phyloP scores from a whole-genome alignment of 2,888 invertebrate species.

The Standfussiana lucernea region DNA sequence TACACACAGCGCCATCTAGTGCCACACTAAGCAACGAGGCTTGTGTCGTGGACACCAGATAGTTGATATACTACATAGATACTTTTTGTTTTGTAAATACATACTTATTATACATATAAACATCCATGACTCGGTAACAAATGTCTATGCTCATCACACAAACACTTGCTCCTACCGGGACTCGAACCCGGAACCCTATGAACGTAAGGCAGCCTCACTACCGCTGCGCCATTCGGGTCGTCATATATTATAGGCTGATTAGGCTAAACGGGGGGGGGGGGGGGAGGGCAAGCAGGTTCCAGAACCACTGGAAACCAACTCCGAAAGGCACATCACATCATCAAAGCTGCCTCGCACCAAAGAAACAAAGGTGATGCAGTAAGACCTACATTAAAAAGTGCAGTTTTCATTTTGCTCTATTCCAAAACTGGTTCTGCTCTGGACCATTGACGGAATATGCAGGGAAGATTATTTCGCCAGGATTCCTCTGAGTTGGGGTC shows the following conservation, averaged over 20 bases:
- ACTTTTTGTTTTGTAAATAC: no score
- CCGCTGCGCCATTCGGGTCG: no score
- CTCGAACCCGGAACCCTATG: no score
- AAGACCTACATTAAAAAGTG: background rate
- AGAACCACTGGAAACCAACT: background rate
- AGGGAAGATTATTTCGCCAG: background rate
- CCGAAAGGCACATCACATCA: background rate
- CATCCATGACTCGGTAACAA: no score
- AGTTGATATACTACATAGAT: no score
- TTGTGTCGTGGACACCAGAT: no score
- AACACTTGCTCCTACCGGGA: no score
- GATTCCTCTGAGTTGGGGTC: background rate
- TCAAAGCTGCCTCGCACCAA: background rate
- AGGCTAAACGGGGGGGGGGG: background rate
- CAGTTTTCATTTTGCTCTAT: background rate
- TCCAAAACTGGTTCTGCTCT: background rate
- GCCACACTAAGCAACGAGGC: no score
- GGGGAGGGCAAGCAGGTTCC: background rate
- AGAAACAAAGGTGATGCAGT: background rate
- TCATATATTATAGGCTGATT: background rate
- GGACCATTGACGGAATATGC: background rate
- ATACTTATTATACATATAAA: no score
- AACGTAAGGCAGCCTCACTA: no score
- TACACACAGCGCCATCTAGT: no score
- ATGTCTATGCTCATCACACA: no score